Percentiles rank a stretch among this genome's conserved stretches.
These are phyloP conservation scores for Enteromius afrohamiltoni DNA, from an alignment of 2,797 vertebrate species.

Conservation along the genomic window DNA sequence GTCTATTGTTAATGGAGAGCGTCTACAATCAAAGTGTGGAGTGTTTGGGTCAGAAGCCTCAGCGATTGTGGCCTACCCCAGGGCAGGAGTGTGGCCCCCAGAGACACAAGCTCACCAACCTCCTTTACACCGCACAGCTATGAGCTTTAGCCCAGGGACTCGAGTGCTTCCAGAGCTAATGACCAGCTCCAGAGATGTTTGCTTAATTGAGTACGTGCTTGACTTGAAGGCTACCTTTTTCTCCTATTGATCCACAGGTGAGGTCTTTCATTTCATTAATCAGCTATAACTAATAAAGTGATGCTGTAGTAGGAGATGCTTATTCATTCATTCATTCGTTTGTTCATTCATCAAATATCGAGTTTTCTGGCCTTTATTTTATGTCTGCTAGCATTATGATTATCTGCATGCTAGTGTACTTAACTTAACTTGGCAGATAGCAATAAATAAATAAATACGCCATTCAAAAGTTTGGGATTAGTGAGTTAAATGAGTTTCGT, in stretches of 20 bases:
- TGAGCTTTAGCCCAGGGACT: conserved; percentile 16
- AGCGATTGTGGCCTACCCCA: conserved; percentile 58
- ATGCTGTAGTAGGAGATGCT: neutral
- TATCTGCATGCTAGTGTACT: neutral
- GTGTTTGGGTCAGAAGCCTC: conserved; percentile 64
- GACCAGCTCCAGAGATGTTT: conserved; percentile 41
- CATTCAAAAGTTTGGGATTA: too few relatives aligned
- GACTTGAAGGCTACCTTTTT: conserved; percentile 15
- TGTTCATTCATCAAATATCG: neutral
- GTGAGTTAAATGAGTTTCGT: too few relatives aligned
- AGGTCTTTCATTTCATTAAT: neutral
- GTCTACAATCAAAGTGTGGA: conserved; percentile 64
- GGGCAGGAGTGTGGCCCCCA: conserved; percentile 55
- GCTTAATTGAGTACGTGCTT: conserved; percentile 32
- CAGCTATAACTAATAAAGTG: neutral
- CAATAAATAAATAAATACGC: too few relatives aligned
- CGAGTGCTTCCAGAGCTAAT: conserved; percentile 39
- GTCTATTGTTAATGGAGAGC: conserved; percentile 58
- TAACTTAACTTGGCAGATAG: neutral
- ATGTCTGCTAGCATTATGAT: neutral
- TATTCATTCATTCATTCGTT: neutral
- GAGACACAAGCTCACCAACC: conserved; percentile 42
- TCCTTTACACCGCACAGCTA: conserved; percentile 37
- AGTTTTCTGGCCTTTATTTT: neutral
- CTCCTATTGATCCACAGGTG: conserved; percentile 23